Percentiles rank a stretch among this genome's conserved stretches.
Evolutionary conservation across 2,113 vertebrate species (phyloP).

Genomic region (Pangasianodon gigas): DNA sequence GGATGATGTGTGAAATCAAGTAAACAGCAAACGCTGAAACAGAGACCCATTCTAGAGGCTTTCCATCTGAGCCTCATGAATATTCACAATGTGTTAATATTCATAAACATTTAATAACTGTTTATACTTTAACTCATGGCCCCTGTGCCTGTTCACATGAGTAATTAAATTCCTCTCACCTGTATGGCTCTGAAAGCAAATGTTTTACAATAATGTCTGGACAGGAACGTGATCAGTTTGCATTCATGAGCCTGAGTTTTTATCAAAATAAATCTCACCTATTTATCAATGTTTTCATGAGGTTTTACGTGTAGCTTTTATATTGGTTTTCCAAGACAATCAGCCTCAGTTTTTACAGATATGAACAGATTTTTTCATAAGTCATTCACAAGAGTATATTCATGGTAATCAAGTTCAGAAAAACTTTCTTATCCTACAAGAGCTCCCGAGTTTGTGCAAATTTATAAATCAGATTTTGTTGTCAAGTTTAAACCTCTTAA

Average conservation of each 20-base stretch:
- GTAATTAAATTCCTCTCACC: conserved; percentile 25
- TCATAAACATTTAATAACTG: conserved; percentile 23
- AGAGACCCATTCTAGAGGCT: background rate
- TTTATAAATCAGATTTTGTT: background rate
- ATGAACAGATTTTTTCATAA: background rate
- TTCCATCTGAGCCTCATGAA: conserved; percentile 34
- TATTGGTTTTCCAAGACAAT: background rate
- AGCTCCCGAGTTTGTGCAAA: background rate
- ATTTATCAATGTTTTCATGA: background rate
- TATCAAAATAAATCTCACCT: background rate
- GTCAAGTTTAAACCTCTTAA: background rate
- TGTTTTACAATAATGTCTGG: background rate
- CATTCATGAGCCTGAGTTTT: background rate
- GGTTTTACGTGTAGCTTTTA: background rate
- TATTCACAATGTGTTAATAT: conserved; percentile 36
- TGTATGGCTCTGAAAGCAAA: conserved; percentile 17
- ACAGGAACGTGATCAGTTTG: background rate
- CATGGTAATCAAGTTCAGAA: background rate
- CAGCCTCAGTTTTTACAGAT: background rate
- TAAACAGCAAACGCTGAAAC: conserved; percentile 4
- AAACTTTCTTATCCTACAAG: background rate
- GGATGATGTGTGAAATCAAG: background rate
- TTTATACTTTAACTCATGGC: conserved; percentile 8
- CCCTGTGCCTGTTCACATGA: background rate
- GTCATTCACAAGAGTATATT: background rate